Evolutionary conservation across 2,888 invertebrate genomes (phyloP).

Genomic region (Eudasyphora cyanicolor): DNA sequence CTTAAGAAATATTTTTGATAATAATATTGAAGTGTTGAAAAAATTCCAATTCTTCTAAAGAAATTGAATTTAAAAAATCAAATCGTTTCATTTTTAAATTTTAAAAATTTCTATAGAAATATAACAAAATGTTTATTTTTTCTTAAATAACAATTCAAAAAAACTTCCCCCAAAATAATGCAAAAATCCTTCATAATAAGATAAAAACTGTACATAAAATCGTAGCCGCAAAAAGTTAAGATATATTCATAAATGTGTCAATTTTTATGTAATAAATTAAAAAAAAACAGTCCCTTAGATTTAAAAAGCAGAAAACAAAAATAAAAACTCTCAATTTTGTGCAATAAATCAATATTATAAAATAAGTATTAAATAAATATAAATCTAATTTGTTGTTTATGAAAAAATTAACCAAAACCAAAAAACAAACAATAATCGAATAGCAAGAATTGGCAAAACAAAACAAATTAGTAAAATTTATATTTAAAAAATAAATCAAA

Average conservation of each 20-base stretch:
- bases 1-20: no score
- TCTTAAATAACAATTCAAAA: no score
- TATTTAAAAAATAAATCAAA: neutral
- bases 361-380: constrained; percentile 67
- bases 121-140: neutral
- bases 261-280: constrained; percentile 32
- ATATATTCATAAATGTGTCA: constrained; percentile 37
- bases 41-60: neutral
- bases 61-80: neutral
- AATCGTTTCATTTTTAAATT: neutral
- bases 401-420: no score
- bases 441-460: constrained; percentile 52
- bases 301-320: constrained; percentile 47
- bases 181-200: neutral
- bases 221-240: neutral
- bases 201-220: constrained; percentile 50
- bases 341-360: constrained; percentile 37
- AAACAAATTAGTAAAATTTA: constrained; percentile 2
- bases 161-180: no score
- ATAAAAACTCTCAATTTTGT: constrained; percentile 44
- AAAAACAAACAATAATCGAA: neutral
- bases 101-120: neutral
- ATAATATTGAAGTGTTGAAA: no score
- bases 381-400: constrained; percentile 71
- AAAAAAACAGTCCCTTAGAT: constrained; percentile 56